Percentiles rank a stretch among this genome's conserved stretches.
These are phyloP conservation scores for Heliconius charithonia DNA, from an alignment of 2,888 invertebrate species.

Conservation along the genomic window DNA sequence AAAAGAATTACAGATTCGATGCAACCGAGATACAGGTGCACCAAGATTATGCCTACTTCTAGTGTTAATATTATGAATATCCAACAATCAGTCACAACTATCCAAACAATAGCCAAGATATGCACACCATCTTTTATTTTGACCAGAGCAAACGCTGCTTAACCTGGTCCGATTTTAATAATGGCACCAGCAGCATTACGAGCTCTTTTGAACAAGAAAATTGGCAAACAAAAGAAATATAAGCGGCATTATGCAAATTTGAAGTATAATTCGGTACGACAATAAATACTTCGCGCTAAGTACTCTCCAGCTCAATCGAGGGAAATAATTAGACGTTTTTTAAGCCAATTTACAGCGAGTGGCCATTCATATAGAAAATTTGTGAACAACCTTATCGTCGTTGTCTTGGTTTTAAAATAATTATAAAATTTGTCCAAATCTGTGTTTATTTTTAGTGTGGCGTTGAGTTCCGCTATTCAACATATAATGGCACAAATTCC, in stretches of 20 bases:
- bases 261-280: conserved; percentile 20
- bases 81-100: too few relatives aligned
- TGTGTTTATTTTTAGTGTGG: neutral
- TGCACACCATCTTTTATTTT: neutral
- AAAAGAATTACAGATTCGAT: too few relatives aligned
- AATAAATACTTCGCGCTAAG: conserved; percentile 20
- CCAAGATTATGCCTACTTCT: too few relatives aligned
- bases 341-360: conserved; percentile 2
- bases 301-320: neutral
- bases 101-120: too few relatives aligned
- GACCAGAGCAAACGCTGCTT: neutral
- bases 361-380: neutral
- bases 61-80: too few relatives aligned
- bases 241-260: conserved; percentile 5
- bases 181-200: conserved; percentile 1
- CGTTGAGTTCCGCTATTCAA: too few relatives aligned
- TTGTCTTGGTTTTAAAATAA: neutral
- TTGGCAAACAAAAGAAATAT: conserved; percentile 12
- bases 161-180: neutral
- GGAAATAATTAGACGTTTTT: conserved; percentile 14
- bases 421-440: neutral
- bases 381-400: neutral
- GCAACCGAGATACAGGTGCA: too few relatives aligned
- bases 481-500: too few relatives aligned
- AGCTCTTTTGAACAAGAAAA: neutral